A percentile compares a stretch with the other conserved stretches of the same genome.
Evolutionary conservation across 2,113 vertebrate genomes (phyloP).

Genomic region (Pluvianellus socialis): DNA sequence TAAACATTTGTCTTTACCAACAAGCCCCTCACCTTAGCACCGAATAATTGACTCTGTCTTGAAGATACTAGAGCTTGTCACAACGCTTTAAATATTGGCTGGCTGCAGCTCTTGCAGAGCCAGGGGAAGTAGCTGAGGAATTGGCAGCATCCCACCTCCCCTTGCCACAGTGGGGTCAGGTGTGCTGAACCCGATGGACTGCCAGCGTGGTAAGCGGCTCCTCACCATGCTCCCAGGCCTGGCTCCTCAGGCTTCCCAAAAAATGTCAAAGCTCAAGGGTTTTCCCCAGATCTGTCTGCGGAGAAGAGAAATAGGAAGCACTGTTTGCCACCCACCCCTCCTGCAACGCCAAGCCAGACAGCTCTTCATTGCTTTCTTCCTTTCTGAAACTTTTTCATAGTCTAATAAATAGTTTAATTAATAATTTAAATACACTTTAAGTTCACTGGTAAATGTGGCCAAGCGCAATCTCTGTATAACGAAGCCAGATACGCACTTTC

Average conservation of each 20-base stretch:
- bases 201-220: rapidly evolving
- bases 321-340: background rate
- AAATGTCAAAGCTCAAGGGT: background rate
- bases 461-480: background rate
- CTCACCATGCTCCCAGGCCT: background rate
- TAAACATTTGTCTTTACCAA: conserved; percentile 47
- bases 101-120: background rate
- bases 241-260: background rate
- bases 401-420: background rate
- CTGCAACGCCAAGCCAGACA: background rate
- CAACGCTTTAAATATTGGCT: background rate
- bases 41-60: conserved; percentile 2
- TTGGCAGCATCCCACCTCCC: rapidly evolving
- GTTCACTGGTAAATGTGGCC: background rate
- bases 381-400: background rate
- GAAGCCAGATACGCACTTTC: background rate
- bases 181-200: background rate
- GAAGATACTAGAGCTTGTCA: background rate
- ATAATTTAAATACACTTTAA: background rate
- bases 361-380: background rate
- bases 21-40: conserved; percentile 30
- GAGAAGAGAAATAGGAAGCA: background rate
- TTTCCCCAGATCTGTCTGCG: background rate
- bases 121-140: background rate
- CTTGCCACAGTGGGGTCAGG: rapidly evolving